Evolutionary conservation across 1,140 invertebrate genomes (phyloP), one percentile per base, ranked within the genome.

Genomic region (Panagrolaimus sp.): DNA sequence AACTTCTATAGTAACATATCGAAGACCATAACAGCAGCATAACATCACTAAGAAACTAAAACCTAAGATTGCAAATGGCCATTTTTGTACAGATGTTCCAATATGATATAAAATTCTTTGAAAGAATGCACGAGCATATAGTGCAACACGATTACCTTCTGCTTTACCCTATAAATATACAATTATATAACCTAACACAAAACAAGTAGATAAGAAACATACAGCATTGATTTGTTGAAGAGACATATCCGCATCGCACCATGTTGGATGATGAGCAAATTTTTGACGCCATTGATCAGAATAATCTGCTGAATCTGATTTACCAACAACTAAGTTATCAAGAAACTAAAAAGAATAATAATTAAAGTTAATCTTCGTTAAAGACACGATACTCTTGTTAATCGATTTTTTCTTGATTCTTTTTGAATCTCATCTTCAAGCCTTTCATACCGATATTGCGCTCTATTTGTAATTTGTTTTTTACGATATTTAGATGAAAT

Each of bases 171-270:
- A 53, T 68, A 80, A 69, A 42, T 20, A 20, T n/a, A 46, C 51
- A n/a, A 74, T 25, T 48, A 44, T 63, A 27, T 9, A 67, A 48
- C 9, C 63, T 23, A 11, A 9, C 63, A 14, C 14, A 42, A 42
- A 14, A 16, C n/a, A n/a, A n/a, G n/a, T n/a, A n/a, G n/a, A 63
- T 13, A 61, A 74, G 53, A 42, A n/a, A 63, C 65, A 44, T 70
- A 80, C 78, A 38, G 69, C 51, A 44, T 81, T 74, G 43, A 81
- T 81, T 47, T 82, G 79, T 66, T 83, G 81, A 25, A 81, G 38
- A 44, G 70, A 75, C 76, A 81, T 79, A 57, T 82, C 79, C 11
- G 79, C 79, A 72, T 81, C 79, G 67, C 79, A 83, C 79, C 79
- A 81, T 23, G 79, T 83, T 7, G 79, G 79, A 66, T 82, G 76